phyloP scores from a whole-genome alignment of 1,140 invertebrate genomes.

The Rhyacophila brunnea region DNA sequence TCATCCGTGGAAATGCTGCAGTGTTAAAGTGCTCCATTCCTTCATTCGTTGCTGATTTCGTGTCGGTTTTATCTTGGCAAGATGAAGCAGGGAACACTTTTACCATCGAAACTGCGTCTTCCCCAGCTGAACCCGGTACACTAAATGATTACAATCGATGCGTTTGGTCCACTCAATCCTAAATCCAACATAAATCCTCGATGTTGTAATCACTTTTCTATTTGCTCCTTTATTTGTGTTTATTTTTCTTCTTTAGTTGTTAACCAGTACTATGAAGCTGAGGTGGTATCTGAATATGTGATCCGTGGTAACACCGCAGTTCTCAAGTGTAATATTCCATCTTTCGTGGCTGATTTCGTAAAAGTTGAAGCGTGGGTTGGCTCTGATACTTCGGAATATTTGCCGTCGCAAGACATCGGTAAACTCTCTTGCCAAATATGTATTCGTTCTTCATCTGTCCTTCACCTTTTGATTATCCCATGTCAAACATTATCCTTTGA shows the following conservation, averaged over 20 bases:
- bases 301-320: constrained; percentile 90
- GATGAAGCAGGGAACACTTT: constrained; percentile 65
- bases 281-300: constrained; percentile 90
- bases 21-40: constrained; percentile 90
- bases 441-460: not conserved
- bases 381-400: constrained; percentile 71
- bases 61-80: constrained; percentile 85
- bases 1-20: constrained; percentile 86
- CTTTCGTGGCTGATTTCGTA: constrained; percentile 89
- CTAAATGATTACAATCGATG: constrained; percentile 4
- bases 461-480: not conserved
- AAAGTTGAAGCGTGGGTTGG: constrained; percentile 86
- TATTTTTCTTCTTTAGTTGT: constrained; percentile 64
- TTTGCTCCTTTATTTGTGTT: not conserved
- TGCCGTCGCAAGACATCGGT: constrained; percentile 49
- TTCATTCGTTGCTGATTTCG: constrained; percentile 89
- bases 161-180: not conserved
- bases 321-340: constrained; percentile 89
- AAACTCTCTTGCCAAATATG: constrained; percentile 25
- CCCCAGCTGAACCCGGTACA: constrained; percentile 63
- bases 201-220: constrained; percentile 9
- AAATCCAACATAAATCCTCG: constrained; percentile 11
- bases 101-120: constrained; percentile 62
- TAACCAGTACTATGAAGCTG: constrained; percentile 85
- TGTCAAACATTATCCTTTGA: not conserved